Percentiles rank a stretch among this genome's conserved stretches.
phyloP scores from a whole-genome alignment of 2,113 vertebrate species.

The Cheilinus undulatus region DNA sequence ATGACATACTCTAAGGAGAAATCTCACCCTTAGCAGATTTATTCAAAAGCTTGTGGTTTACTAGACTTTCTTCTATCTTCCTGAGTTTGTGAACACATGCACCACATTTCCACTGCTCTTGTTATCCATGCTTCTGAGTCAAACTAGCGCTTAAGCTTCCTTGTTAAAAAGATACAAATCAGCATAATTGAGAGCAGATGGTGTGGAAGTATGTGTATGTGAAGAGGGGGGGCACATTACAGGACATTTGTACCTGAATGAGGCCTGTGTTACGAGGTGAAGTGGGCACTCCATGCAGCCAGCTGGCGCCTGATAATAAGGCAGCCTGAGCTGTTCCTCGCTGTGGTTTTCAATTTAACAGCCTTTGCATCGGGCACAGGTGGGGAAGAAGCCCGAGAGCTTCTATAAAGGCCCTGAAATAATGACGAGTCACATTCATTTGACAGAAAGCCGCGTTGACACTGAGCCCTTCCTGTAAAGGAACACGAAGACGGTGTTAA shows the following conservation, averaged over 20 bases:
- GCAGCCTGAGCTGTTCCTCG: conserved; percentile 70
- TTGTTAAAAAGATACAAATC: conserved; percentile 77
- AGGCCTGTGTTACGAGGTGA: conserved; percentile 76
- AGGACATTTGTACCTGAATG: conserved; percentile 80
- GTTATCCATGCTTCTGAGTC: conserved; percentile 47
- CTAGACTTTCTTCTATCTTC: conserved; percentile 20
- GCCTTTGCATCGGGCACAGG: conserved; percentile 46
- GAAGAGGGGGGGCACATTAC: conserved; percentile 68
- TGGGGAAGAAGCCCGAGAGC: conserved; percentile 36
- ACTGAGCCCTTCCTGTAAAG: conserved; percentile 15
- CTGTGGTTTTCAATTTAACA: conserved; percentile 57
- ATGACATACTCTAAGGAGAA: not conserved
- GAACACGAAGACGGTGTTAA: conserved; percentile 22
- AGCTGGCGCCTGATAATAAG: conserved; percentile 74
- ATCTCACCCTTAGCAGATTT: not conserved
- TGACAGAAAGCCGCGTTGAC: conserved; percentile 36
- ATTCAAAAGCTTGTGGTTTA: conserved; percentile 14
- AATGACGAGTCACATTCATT: conserved; percentile 44
- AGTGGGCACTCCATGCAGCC: conserved; percentile 78
- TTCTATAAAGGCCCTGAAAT: conserved; percentile 33
- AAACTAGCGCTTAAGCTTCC: conserved; percentile 53
- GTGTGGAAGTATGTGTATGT: conserved; percentile 64
- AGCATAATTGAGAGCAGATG: conserved; percentile 85
- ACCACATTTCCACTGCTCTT: conserved; percentile 43
- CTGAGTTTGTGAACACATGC: not conserved